Evolutionary conservation across 1,140 invertebrate species (phyloP), one percentile per base, ranked within the genome.

Genomic region (Fopius arisanus): DNA sequence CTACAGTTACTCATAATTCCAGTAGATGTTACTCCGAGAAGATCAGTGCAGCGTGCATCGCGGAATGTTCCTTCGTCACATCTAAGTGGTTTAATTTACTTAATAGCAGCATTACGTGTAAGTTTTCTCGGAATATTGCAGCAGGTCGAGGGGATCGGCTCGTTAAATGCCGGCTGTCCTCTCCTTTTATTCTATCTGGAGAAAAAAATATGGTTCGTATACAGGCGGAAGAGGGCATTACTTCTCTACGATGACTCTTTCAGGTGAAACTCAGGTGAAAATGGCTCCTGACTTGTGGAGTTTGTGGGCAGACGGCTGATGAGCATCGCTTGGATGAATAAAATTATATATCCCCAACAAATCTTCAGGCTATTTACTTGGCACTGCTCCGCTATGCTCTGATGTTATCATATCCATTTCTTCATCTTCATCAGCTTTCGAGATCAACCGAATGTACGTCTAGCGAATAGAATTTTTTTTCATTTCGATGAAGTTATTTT

Each of bases 81-180:
- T 73, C 67, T 80, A 80, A 80, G 79, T 80, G 77, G 73, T 78
- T 81, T 81, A 78, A 81, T 81, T 79, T 76, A 77, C 77, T 76
- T 80, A 78, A 80, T 80, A 59, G 74, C 70, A 72, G 70, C 51
- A 78, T 77, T 75, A 72, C 54, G 16, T 33, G 37, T 28, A 51
- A 21, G 67, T 70, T 72, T 78, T 79, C 78, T 78, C 67, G 70
- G 74, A 65, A 78, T 31, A 65, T 67, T 74, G 66, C 77, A 72
- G 67, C 75, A 70, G 67, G 40, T 54, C 63, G 66, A 62, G 62
- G 71, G 62, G 73, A 77, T 75, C 70, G 73, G 77, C 76, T 78
- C 76, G 75, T 77, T 78, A 76, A 70, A 75, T 68, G 74, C 33
- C 33, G 33, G 29, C 37, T 43, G 41, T 70, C 48, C 48, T 23